A percentile compares a stretch with the other conserved stretches of the same genome.
Conservation (phyloP, 2,797 vertebrate genomes). For the Coregonus suidteri region DNA sequence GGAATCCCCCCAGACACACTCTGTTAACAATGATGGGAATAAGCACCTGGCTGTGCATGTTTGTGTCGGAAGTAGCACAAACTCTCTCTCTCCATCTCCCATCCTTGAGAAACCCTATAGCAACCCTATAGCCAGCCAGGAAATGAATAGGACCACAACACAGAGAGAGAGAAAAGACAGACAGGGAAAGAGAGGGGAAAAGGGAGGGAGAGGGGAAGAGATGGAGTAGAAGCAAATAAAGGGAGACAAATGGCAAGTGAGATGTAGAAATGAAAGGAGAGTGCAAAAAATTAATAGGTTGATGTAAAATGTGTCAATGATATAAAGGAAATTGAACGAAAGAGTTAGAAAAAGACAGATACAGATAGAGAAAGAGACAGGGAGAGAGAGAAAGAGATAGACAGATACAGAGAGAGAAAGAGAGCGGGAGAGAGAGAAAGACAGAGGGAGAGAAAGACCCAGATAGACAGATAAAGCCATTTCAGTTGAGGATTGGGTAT, state of each 20-base stretch:
- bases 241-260: background rate
- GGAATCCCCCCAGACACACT: background rate
- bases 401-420: background rate
- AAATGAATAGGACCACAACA: background rate
- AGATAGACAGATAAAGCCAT: background rate
- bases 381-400: background rate
- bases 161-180: background rate
- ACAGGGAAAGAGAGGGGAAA: background rate
- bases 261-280: background rate
- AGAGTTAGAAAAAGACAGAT: background rate
- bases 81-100: background rate
- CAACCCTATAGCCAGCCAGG: background rate
- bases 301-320: background rate
- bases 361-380: background rate
- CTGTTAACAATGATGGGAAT: background rate
- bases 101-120: background rate
- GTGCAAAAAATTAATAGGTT: background rate
- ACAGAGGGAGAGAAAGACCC: background rate
- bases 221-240: background rate
- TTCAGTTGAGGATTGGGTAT: background rate
- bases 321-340: background rate
- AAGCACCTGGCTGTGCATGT: background rate
- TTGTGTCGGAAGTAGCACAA: no score
- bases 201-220: background rate
- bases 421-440: no score